A percentile compares a stretch with the other conserved stretches of the same genome.
Evolutionary conservation across 2,888 invertebrate species (phyloP).

Genomic region (Thera britannica): DNA sequence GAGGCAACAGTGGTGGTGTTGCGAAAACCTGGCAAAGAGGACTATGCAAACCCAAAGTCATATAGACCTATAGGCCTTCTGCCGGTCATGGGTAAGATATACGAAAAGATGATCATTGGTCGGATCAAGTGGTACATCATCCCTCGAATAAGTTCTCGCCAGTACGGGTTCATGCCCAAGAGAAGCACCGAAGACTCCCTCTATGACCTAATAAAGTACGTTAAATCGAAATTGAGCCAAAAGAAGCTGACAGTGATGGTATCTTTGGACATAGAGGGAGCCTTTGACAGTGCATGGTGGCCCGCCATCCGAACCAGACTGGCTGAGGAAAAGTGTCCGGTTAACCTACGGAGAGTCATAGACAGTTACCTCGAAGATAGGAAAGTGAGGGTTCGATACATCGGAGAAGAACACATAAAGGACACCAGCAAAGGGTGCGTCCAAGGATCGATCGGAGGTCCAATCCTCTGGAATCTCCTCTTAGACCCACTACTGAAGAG

Average conservation of each 20-base stretch:
- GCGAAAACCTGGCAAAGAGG: constrained; percentile 5
- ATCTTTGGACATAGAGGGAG: background rate
- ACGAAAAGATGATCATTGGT: constrained; percentile 10
- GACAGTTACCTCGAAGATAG: background rate
- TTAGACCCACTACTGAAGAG: no score
- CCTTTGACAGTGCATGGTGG: background rate
- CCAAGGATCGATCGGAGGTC: background rate
- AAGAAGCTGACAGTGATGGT: background rate
- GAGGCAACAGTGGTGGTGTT: constrained; percentile 18
- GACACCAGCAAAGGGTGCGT: background rate
- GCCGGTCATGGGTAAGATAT: constrained; percentile 36
- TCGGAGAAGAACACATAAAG: background rate
- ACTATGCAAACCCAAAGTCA: constrained; percentile 33
- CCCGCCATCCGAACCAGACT: background rate
- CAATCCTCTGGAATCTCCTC: constrained; percentile 1
- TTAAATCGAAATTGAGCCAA: background rate
- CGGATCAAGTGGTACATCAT: constrained; percentile 11
- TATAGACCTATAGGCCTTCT: constrained; percentile 43
- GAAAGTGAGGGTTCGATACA: background rate
- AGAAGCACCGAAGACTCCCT: constrained; percentile 22
- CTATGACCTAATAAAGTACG: constrained; percentile 6
- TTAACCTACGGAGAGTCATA: background rate
- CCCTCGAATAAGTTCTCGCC: constrained; percentile 2
- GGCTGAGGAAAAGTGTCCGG: constrained; percentile 1
- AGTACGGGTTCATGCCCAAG: constrained; percentile 14